A percentile compares a stretch with the other conserved stretches of the same genome.
Evolutionary conservation across 2,797 vertebrate genomes (phyloP).

Genomic region (Rhynchonycteris naso): DNA sequence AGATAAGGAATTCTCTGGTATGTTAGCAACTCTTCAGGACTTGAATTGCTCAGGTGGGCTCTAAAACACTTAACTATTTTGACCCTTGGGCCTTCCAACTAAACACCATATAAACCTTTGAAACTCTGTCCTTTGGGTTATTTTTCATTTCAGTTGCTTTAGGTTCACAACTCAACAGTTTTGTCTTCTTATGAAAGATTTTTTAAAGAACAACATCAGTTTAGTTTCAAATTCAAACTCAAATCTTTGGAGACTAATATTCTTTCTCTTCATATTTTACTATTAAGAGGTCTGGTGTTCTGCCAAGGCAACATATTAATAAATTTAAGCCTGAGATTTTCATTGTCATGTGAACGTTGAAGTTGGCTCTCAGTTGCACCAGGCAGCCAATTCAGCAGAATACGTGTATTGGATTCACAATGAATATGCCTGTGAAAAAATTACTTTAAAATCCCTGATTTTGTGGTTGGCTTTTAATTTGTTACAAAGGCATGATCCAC

Average conservation of each 20-base stretch:
- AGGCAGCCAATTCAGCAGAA: conserved; percentile 70
- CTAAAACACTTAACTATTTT: conserved; percentile 28
- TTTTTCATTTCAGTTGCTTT: conserved; percentile 60
- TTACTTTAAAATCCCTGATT: conserved; percentile 65
- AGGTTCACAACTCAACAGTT: conserved; percentile 30
- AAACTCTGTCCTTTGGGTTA: conserved; percentile 28
- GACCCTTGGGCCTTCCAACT: not conserved
- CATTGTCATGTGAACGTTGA: conserved; percentile 75
- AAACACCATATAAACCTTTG: conserved; percentile 25
- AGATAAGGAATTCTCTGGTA: conserved; percentile 1
- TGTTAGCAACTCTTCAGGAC: not conserved
- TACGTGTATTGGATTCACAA: conserved; percentile 63
- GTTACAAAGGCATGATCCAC: conserved; percentile 55
- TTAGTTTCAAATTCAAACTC: conserved; percentile 75
- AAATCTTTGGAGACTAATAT: conserved; percentile 75
- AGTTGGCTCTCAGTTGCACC: conserved; percentile 67
- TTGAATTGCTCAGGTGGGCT: not conserved
- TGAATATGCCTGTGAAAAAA: conserved; percentile 49
- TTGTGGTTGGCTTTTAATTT: conserved; percentile 67
- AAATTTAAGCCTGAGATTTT: conserved; percentile 77
- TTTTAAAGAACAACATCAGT: conserved; percentile 65
- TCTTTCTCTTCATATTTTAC: conserved; percentile 69
- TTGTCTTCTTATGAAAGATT: conserved; percentile 47
- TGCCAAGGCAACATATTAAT: conserved; percentile 76
- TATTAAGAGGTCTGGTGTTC: conserved; percentile 67